These are phyloP conservation scores for Petrocephalus microphthalmus DNA, from an alignment of 2,113 vertebrate species.

Conservation along the genomic window DNA sequence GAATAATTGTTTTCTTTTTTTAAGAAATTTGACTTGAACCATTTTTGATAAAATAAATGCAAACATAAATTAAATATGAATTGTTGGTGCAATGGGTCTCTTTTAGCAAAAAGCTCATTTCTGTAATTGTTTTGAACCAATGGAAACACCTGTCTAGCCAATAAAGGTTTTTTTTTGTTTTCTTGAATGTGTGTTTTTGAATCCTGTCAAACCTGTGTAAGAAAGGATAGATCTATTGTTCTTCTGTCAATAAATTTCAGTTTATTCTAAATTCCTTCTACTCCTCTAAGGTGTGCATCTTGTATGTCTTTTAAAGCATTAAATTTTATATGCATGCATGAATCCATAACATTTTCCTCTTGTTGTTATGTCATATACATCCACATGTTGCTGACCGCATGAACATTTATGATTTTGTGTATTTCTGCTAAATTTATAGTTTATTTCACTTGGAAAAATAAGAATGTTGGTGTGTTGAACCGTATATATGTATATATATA, in stretches of 20 bases:
- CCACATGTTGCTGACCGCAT: neutral
- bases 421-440: neutral
- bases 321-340: slow-evolving; percentile 17
- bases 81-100: slow-evolving; percentile 4
- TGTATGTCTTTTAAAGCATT: slow-evolving; percentile 22
- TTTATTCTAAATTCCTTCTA: slow-evolving; percentile 53
- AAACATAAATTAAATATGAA: slow-evolving; percentile 31
- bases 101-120: slow-evolving; percentile 8
- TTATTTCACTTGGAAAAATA: neutral
- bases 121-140: slow-evolving; percentile 1
- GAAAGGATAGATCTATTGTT: slow-evolving; percentile 57
- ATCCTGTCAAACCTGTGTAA: slow-evolving; percentile 61
- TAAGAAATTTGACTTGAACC: slow-evolving; percentile 49
- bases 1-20: slow-evolving; percentile 41
- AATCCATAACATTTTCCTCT: slow-evolving; percentile 9
- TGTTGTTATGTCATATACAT: slow-evolving; percentile 6
- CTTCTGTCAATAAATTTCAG: slow-evolving; percentile 62
- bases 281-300: slow-evolving; percentile 21
- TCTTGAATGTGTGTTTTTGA: slow-evolving; percentile 27
- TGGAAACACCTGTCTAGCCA: slow-evolving; percentile 2
- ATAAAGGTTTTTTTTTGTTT: slow-evolving; percentile 43
- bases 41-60: slow-evolving; percentile 44
- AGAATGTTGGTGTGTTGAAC: neutral
- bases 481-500: neutral
- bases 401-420: neutral